Percentiles rank a stretch among this genome's conserved stretches.
Evolutionary conservation across 1,140 invertebrate species (phyloP).

Genomic region (Augochlora pura): DNA sequence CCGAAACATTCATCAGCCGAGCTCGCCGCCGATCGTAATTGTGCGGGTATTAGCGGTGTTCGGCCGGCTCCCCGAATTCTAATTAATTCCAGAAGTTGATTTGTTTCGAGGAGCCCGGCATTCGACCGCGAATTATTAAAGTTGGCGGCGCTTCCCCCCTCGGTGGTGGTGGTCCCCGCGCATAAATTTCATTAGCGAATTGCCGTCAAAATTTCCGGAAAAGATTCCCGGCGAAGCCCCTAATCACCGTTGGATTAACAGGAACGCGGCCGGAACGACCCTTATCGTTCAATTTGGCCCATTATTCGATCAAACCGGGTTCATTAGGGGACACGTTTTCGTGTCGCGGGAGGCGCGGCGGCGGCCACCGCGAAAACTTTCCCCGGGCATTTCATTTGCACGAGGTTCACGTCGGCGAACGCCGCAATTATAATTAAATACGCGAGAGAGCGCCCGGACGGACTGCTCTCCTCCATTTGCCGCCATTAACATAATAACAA

Average conservation of each 20-base stretch:
- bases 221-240: neutral
- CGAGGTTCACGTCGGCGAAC: neutral
- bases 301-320: neutral
- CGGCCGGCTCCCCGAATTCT: no score
- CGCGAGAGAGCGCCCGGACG: neutral
- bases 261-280: neutral
- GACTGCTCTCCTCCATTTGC: neutral
- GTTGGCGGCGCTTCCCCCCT: neutral
- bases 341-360: neutral
- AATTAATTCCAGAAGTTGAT: no score
- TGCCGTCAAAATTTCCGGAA: neutral
- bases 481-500: conserved; percentile 22
- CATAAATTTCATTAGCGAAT: neutral
- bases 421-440: conserved; percentile 13
- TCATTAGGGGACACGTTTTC: neutral
- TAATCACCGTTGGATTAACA: neutral
- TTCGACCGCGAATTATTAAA: neutral
- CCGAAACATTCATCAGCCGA: no score
- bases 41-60: no score
- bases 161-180: neutral
- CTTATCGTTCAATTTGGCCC: neutral
- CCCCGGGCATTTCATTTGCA: neutral
- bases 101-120: no score
- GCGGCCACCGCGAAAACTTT: neutral
- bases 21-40: no score